Evolutionary conservation across 2,797 vertebrate species (phyloP).

Genomic region (Protosalanx chinensis): DNA sequence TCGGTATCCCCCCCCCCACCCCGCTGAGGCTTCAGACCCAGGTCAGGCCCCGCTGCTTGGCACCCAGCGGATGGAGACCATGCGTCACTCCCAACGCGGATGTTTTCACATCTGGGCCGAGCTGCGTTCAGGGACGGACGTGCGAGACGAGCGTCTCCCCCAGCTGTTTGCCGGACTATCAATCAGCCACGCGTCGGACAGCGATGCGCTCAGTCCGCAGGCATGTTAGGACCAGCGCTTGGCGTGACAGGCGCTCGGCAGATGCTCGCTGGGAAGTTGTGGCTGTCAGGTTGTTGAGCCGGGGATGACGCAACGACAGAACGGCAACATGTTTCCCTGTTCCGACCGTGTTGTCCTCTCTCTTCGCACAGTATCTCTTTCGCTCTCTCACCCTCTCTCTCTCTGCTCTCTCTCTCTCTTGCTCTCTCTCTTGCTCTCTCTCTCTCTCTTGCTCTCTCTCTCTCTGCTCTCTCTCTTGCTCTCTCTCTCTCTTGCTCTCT

Average conservation of each 20-base stretch:
- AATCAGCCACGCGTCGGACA: conserved; percentile 29
- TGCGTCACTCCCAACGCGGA: neutral
- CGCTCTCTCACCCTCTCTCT: neutral
- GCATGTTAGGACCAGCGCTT: conserved; percentile 55
- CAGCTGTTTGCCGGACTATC: conserved; percentile 27
- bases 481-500: neutral
- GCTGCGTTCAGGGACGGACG: conserved; percentile 31
- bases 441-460: neutral
- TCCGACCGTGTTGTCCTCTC: conserved; percentile 23
- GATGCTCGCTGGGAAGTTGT: neutral
- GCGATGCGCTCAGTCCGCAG: conserved; percentile 54
- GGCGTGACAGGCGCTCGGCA: conserved; percentile 35
- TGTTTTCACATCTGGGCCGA: conserved; percentile 53
- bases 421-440: too few species aligned
- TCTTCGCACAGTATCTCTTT: conserved; percentile 15
- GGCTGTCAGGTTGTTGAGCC: conserved; percentile 22
- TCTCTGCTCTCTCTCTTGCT: conserved; percentile 8
- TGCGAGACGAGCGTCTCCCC: neutral
- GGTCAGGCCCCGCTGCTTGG: neutral
- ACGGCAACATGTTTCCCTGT: too few species aligned
- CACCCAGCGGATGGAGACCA: neutral
- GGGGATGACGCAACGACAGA: conserved; percentile 17
- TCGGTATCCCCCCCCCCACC: conserved; percentile 8
- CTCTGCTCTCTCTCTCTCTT: neutral
- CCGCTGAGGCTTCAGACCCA: conserved; percentile 22